These are phyloP conservation scores for Drosophila dunni DNA, from an alignment of 1,140 invertebrate species.

Conservation along the genomic window DNA sequence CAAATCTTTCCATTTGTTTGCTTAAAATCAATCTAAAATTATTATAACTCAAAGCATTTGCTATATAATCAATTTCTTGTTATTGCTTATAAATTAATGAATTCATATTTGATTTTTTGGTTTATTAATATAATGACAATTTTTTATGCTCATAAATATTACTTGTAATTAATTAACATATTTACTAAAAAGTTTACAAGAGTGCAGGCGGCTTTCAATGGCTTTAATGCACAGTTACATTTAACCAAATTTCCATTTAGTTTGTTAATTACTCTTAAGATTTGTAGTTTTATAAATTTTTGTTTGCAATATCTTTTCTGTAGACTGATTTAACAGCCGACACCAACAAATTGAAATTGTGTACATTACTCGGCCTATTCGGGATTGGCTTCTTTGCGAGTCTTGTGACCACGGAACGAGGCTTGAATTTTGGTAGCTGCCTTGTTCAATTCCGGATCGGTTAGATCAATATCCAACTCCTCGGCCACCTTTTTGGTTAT, in stretches of 20 bases:
- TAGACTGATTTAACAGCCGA: conserved; percentile 42
- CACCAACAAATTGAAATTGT: conserved; percentile 62
- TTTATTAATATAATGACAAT: conserved; percentile 34
- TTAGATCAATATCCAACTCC: conserved; percentile 92
- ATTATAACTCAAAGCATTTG: conserved; percentile 30
- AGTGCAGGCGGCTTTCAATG: conserved; percentile 49
- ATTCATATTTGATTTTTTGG: conserved; percentile 21
- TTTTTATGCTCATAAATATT: conserved; percentile 29
- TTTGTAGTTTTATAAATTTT: conserved; percentile 34
- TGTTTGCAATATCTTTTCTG: conserved; percentile 32
- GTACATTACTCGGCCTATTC: conserved; percentile 55
- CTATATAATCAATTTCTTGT: conserved; percentile 13
- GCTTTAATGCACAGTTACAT: conserved; percentile 62
- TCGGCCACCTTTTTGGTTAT: conserved; percentile 86
- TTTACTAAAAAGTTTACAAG: conserved; percentile 73
- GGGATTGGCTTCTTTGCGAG: conserved; percentile 89
- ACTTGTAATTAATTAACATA: conserved; percentile 61
- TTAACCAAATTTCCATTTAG: conserved; percentile 61
- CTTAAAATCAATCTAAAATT: conserved; percentile 19
- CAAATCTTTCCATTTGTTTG: conserved; percentile 17
- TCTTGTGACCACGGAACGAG: conserved; percentile 95
- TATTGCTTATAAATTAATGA: conserved; percentile 48
- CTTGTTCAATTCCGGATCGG: conserved; percentile 94
- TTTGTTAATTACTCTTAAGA: background rate
- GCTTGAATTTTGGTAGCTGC: conserved; percentile 97